Percentiles rank a stretch among this genome's conserved stretches.
Evolutionary conservation across 2,797 vertebrate species (phyloP).

Genomic region (Gymnothorax reevesii): DNA sequence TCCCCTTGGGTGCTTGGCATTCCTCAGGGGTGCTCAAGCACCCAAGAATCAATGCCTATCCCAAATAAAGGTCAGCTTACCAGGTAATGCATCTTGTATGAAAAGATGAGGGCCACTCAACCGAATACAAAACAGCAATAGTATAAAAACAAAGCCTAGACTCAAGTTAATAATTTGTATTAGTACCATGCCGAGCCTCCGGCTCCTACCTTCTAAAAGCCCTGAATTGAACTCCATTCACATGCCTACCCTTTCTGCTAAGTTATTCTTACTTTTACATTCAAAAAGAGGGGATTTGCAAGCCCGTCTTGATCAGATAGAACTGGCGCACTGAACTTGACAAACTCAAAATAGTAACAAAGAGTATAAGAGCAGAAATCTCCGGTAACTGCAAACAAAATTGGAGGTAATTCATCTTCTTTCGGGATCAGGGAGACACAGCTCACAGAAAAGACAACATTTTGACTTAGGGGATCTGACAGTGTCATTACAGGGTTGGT

Average conservation of each 20-base stretch:
- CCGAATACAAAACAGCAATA: too few species aligned
- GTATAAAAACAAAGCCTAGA: too few species aligned
- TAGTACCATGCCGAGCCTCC: not conserved
- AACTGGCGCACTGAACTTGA: not conserved
- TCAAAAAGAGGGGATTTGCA: not conserved
- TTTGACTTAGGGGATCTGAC: constrained; percentile 22
- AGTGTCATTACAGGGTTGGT: constrained; percentile 33
- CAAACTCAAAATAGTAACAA: not conserved
- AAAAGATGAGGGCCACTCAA: too few species aligned
- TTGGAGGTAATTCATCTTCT: not conserved
- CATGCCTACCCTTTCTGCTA: not conserved
- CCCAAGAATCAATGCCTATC: too few species aligned
- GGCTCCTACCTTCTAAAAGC: not conserved
- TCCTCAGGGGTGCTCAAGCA: too few species aligned
- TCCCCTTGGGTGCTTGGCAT: too few species aligned
- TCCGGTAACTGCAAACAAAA: not conserved
- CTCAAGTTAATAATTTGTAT: too few species aligned
- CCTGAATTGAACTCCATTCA: not conserved
- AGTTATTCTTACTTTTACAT: not conserved
- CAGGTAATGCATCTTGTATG: too few species aligned
- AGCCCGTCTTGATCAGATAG: not conserved
- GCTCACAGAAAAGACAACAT: not conserved
- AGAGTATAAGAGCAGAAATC: not conserved
- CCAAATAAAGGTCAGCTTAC: too few species aligned
- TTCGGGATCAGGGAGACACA: not conserved